These are phyloP conservation scores for Tetraodon nigroviridis DNA, from an alignment of 2,113 vertebrate species.

Conservation along the genomic window DNA sequence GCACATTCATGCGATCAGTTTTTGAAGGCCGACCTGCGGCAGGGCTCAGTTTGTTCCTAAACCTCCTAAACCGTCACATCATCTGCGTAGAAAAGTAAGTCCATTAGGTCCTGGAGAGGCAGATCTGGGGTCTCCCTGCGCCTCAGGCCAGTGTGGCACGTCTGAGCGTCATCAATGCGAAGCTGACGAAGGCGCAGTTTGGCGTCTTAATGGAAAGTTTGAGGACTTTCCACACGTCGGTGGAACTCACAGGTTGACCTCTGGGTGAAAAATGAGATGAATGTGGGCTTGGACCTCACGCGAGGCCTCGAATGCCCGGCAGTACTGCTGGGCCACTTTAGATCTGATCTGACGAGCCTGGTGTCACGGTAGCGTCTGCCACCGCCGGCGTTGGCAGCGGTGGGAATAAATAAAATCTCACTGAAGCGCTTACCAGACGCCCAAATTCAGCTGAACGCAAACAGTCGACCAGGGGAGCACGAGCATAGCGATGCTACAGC, in stretches of 20 bases:
- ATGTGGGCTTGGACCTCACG: constrained; percentile 7
- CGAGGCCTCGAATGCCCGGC: no score
- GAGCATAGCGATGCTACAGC: constrained; percentile 18
- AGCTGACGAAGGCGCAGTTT: constrained; percentile 16
- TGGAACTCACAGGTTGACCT: constrained; percentile 4
- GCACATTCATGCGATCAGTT: constrained; percentile 19
- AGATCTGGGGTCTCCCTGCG: neutral
- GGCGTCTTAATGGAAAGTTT: constrained; percentile 16
- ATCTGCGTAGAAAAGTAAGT: no score
- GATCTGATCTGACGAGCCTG: no score
- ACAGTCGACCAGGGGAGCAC: constrained; percentile 21
- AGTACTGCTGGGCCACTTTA: no score
- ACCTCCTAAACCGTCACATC: neutral
- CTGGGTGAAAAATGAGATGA: constrained; percentile 9
- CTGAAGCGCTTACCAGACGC: constrained; percentile 28
- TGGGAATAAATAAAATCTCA: constrained; percentile 41
- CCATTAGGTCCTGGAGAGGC: no score
- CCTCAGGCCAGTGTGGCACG: constrained; percentile 10
- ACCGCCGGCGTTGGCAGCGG: constrained; percentile 20
- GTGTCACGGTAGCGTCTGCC: no score
- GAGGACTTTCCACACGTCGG: neutral
- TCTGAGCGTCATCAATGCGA: constrained; percentile 6
- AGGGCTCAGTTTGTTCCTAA: neutral
- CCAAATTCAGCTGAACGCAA: constrained; percentile 38
- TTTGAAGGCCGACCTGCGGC: neutral